Percentiles rank a stretch among this genome's conserved stretches.
These are phyloP conservation scores for Tretioscincus oriximinensis DNA, from an alignment of 2,113 vertebrate species.

Conservation along the genomic window DNA sequence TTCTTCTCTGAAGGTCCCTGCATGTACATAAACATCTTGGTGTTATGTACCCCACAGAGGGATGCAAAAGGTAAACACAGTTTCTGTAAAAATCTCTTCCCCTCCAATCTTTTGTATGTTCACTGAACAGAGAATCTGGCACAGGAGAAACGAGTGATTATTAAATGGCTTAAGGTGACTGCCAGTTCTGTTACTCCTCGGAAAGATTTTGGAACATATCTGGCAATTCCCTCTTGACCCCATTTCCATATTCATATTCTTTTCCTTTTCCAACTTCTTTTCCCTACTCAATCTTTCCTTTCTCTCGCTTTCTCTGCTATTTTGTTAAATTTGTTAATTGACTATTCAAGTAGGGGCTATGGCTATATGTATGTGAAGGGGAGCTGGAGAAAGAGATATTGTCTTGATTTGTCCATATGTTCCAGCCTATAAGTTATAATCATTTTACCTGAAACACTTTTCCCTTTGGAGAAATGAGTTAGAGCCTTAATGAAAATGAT, in stretches of 20 bases:
- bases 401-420: too few relatives aligned
- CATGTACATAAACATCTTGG: neutral
- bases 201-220: neutral
- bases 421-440: too few relatives aligned
- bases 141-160: neutral
- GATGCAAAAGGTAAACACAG: neutral
- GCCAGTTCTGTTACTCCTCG: neutral
- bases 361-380: too few relatives aligned
- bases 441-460: too few relatives aligned
- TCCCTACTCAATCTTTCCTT: too few relatives aligned
- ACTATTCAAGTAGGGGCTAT: too few relatives aligned
- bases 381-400: too few relatives aligned
- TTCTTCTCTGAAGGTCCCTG: conserved; percentile 6
- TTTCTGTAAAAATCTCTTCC: neutral
- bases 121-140: accelerated
- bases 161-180: too few relatives aligned
- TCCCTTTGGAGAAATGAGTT: too few relatives aligned
- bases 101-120: accelerated
- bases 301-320: neutral
- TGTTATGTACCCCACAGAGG: neutral
- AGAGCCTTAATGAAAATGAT: too few relatives aligned
- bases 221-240: neutral
- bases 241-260: neutral
- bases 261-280: neutral
- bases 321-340: too few relatives aligned